Evolutionary conservation across 2,797 vertebrate genomes (phyloP).

Genomic region (Eurystomus glaucurus): DNA sequence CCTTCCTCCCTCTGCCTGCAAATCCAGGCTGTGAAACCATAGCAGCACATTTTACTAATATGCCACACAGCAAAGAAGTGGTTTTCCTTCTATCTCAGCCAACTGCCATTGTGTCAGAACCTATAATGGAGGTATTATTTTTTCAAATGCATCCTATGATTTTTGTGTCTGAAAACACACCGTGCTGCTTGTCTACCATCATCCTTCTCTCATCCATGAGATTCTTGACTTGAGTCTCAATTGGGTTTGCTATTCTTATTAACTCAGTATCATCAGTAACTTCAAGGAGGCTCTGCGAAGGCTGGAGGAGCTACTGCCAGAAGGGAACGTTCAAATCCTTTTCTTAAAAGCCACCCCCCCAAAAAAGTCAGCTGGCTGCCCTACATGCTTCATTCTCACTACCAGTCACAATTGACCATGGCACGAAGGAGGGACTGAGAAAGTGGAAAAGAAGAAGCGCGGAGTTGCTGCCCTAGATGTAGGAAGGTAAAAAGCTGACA

Average conservation of each 20-base stretch:
- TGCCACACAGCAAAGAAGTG: not conserved
- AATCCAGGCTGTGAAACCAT: conserved; percentile 4
- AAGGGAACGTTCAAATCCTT: not conserved
- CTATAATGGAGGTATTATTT: not conserved
- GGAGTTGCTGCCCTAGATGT: not conserved
- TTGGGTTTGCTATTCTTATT: not conserved
- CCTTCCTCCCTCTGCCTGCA: not conserved
- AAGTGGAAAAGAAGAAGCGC: not conserved
- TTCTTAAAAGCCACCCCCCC: not conserved
- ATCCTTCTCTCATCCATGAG: not conserved
- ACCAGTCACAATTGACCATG: not conserved
- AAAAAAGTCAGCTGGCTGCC: not conserved
- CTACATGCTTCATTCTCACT: not conserved
- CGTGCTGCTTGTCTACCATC: not conserved
- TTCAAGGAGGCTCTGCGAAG: not conserved
- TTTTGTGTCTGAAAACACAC: not conserved
- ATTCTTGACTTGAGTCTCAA: not conserved
- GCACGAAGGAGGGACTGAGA: not conserved
- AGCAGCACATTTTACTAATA: not conserved
- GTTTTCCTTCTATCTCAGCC: not conserved
- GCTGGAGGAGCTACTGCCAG: not conserved
- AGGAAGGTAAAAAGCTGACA: not conserved
- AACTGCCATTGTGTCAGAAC: not conserved
- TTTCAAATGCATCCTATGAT: not conserved
- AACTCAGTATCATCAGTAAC: not conserved